phyloP scores from a whole-genome alignment of 2,888 invertebrate genomes.

The Agriopis aurantiaria region DNA sequence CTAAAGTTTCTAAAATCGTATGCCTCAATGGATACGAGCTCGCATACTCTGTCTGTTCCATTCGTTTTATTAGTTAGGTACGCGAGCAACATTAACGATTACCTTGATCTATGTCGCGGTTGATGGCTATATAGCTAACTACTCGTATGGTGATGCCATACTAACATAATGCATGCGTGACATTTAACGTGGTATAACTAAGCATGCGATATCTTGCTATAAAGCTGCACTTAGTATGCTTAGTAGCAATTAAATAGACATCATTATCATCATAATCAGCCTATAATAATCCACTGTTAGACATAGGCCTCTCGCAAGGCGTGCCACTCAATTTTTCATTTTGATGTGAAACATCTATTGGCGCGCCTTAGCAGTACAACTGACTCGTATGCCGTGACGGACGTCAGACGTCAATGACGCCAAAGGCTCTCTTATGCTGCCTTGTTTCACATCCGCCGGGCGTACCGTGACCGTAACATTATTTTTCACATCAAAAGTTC shows the following conservation, averaged over 20 bases:
- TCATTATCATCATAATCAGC: neutral
- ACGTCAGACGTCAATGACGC: too few species aligned
- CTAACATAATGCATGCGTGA: constrained; percentile 16
- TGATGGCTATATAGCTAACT: constrained; percentile 36
- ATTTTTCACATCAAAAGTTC: too few species aligned
- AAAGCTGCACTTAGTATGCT: neutral
- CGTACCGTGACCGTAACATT: too few species aligned
- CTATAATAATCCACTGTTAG: neutral
- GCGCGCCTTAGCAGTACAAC: too few species aligned
- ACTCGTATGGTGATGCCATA: constrained; percentile 2
- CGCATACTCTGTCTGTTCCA: constrained; percentile 1
- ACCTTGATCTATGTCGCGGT: constrained; percentile 63
- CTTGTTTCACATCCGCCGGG: too few species aligned
- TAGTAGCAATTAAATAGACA: neutral
- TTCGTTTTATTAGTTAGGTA: constrained; percentile 23
- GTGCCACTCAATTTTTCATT: too few species aligned
- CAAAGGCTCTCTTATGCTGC: too few species aligned
- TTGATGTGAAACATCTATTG: too few species aligned
- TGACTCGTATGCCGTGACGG: too few species aligned
- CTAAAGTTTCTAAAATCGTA: neutral
- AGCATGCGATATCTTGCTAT: neutral
- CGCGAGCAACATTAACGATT: constrained; percentile 45
- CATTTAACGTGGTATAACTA: constrained; percentile 8
- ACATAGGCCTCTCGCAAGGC: too few species aligned
- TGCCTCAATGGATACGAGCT: constrained; percentile 42